Evolutionary conservation across 2,797 vertebrate genomes (phyloP).

Genomic region (Hipposideros larvatus): DNA sequence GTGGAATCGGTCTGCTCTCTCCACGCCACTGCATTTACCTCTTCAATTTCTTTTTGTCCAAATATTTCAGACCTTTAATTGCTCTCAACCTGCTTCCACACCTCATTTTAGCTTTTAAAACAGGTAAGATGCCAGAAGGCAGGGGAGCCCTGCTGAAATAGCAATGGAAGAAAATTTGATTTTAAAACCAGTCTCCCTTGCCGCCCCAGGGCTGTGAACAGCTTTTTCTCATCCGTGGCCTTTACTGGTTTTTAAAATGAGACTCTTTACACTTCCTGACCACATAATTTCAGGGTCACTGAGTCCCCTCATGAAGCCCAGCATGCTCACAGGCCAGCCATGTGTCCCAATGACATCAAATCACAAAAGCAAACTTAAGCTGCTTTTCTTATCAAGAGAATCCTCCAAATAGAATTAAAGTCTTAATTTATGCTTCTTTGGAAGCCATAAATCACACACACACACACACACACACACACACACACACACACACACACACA

Average conservation of each 20-base stretch:
- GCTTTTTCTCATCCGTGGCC: not conserved
- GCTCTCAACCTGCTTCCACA: not conserved
- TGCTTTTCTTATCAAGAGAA: slow-evolving; percentile 57
- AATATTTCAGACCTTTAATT: not conserved
- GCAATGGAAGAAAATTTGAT: not conserved
- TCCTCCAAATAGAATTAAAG: slow-evolving; percentile 43
- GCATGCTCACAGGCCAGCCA: not conserved
- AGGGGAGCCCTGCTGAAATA: not conserved
- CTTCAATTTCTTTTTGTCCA: not conserved
- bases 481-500: no score
- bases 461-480: no score
- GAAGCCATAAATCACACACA: not conserved
- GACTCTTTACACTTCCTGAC: not conserved
- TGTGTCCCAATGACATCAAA: not conserved
- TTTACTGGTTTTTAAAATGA: slow-evolving; percentile 35
- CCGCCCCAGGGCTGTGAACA: not conserved
- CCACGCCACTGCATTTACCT: not conserved
- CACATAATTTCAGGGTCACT: slow-evolving; percentile 44
- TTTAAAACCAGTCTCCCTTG: not conserved
- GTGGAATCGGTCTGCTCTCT: not conserved
- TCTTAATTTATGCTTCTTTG: slow-evolving; percentile 5
- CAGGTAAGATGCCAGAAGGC: not conserved
- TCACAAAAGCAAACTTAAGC: slow-evolving; percentile 59
- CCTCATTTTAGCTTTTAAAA: not conserved
- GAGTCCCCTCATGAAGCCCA: not conserved